Base-by-base conservation (phyloP, 2,797 vertebrate genomes). In the Hydrocynus forskahlii region DNA sequence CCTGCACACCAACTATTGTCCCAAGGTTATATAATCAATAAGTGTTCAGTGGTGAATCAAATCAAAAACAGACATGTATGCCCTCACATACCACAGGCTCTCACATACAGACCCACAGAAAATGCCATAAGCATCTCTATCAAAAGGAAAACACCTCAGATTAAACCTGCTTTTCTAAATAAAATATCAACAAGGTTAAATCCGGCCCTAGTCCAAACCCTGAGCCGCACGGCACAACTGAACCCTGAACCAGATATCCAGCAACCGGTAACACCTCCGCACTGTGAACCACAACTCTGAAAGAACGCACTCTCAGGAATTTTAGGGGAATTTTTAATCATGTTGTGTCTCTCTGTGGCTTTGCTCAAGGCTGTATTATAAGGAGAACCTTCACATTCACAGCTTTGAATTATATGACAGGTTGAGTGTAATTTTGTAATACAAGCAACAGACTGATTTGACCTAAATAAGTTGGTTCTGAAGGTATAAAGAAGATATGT, bases 381-480 rank as follows among this genome's bases (percentile, higher is more conserved):
- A 55, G 59, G 23, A 29, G 4, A 55, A 45, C 9, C 35, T 75
- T 70, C 48, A 70, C 14, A 6, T 55, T 68, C 69, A 75, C 45
- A 77, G 35, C 8, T 52, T 35, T 19, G 19, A 45, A 48, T n/a
- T 54, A 35, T n/a, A 9, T 72, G 25, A 29, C 17, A 57, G 45
- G 23, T 17, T 68, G 29, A 60, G 67, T 21, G 45, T 48, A 59
- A 14, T 50, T 71, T 76, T 69, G 66, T 13, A 76, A 70, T 14
- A n/a, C 75, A 14, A 40, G 13, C 17, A 16, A 62, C 66, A 81
- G 43, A 69, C 63, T 25, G 52, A 54, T 81, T 68, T 68, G 25
- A 69, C 72, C 64, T 69, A 72, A 81, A 81, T 50, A 81, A 57
- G 13, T 54, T 81, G 38, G 45, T 35, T 64, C 45, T 64, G 57